A percentile compares a stretch with the other conserved stretches of the same genome.
Evolutionary conservation across 2,113 vertebrate species (phyloP).

Genomic region (Gallinago undulata): DNA sequence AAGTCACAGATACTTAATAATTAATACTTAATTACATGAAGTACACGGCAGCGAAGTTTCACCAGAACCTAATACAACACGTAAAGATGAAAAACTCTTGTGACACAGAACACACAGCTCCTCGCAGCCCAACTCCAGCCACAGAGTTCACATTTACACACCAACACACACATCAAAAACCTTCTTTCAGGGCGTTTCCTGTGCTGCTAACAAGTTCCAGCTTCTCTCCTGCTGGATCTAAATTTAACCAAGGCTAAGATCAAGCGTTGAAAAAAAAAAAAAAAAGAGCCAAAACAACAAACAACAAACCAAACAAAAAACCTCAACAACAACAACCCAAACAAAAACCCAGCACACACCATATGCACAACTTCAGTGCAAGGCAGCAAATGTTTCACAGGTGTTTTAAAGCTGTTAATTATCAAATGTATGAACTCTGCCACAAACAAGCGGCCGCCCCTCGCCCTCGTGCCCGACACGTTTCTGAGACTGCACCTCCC

Average conservation of each 20-base stretch:
- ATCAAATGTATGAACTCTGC: accelerated
- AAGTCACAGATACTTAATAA: background rate
- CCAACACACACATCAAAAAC: constrained; percentile 40
- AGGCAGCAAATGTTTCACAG: background rate
- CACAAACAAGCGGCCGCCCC: background rate
- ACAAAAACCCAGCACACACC: background rate
- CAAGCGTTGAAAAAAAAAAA: background rate
- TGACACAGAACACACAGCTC: background rate
- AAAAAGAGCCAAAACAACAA: background rate
- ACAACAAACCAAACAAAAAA: background rate
- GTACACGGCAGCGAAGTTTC: background rate
- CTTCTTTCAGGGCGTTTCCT: constrained; percentile 22
- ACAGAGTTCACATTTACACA: background rate
- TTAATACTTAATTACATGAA: background rate
- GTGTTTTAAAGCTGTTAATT: background rate
- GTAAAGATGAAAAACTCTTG: background rate
- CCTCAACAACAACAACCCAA: background rate
- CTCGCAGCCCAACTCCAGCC: background rate
- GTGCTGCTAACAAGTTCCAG: constrained; percentile 54
- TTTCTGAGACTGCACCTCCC: accelerated
- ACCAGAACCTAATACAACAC: background rate
- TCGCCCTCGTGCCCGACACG: background rate
- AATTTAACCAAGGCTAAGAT: constrained; percentile 27
- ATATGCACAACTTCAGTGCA: accelerated
- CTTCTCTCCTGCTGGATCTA: constrained; percentile 31